Evolutionary conservation across 2,888 invertebrate genomes (phyloP), one percentile per base, ranked within the genome.

Genomic region (Pachydiplax longipennis): DNA sequence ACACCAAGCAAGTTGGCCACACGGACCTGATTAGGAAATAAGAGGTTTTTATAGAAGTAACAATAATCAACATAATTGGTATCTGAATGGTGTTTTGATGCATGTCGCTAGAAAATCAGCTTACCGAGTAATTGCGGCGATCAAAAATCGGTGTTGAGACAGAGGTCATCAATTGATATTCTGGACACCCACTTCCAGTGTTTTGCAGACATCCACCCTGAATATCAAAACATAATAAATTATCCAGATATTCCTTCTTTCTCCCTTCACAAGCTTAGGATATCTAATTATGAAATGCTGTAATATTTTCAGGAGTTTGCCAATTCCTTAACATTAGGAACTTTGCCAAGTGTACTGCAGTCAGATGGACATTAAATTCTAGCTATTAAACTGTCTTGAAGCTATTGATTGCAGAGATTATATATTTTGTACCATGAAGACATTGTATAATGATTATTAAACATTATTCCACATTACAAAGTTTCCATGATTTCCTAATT

Each of bases 81-180:
- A 22, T 31, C 22, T 22, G 0, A 8, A 81, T 65, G 65, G 65
- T 25, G 6, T 5, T 65, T 65, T 3, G 6, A 25, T 25, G 22
- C 12, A 53, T 53, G 18, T 53, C 6, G 48, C 37, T 35, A 91
- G 87, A 48, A 37, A 81, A 81, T 61, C 12, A 92, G 92, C 93
- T 94, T 95, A 97, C 97, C 94, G 98, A 97, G 94, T 97, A 97
- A 94, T 98, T 98, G 94, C 98, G 96, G 93, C 97, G 96, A 95
- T 99, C 98, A 94, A 99, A 98, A 92, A 99, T 98, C 65, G 99
- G 99, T 92, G 98, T 97, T 90, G 98, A 97, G 92, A 99, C 98
- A 90, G 99, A 98, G 91, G 98, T 98, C 96, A 99, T 98, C 92
- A 99, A 95, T 92, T 98, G 97, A 53, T 97, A 92, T 25, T 83